These are phyloP conservation scores for Cheirogaleus major DNA, from an alignment of 2,797 vertebrate genomes.

Conservation along the genomic window DNA sequence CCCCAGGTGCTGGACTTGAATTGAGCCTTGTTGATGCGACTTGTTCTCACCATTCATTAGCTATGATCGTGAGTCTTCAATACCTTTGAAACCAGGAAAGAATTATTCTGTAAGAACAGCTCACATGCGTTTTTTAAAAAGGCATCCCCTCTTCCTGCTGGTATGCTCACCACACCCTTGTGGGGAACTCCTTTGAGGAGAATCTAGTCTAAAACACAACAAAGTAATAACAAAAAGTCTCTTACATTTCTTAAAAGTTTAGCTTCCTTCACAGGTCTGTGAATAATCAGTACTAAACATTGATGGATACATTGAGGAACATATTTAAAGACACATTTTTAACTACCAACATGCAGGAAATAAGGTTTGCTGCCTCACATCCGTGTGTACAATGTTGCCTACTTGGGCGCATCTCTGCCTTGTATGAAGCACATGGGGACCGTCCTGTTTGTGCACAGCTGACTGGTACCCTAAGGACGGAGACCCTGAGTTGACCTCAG, in stretches of 20 bases:
- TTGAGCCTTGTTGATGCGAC: background rate
- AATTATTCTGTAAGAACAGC: background rate
- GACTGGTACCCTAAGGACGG: background rate
- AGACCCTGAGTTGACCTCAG: background rate
- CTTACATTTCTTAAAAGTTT: background rate
- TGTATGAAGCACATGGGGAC: fast-evolving
- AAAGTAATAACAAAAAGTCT: background rate
- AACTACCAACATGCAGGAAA: background rate
- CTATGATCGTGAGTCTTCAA: background rate
- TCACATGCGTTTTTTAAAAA: background rate
- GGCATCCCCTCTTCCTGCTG: background rate
- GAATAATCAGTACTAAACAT: background rate
- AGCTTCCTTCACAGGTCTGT: background rate
- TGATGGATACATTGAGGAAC: background rate
- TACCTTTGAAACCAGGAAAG: background rate
- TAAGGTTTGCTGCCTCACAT: background rate
- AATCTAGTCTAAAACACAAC: background rate
- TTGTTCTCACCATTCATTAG: conserved; percentile 6
- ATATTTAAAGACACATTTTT: background rate
- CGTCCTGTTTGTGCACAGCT: background rate
- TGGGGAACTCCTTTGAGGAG: background rate
- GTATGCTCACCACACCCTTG: fast-evolving
- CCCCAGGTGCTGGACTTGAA: background rate
- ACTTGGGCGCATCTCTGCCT: fast-evolving
- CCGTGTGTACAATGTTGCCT: background rate